These are phyloP conservation scores for Nomada flava DNA, from an alignment of 2,888 invertebrate species.

Conservation along the genomic window DNA sequence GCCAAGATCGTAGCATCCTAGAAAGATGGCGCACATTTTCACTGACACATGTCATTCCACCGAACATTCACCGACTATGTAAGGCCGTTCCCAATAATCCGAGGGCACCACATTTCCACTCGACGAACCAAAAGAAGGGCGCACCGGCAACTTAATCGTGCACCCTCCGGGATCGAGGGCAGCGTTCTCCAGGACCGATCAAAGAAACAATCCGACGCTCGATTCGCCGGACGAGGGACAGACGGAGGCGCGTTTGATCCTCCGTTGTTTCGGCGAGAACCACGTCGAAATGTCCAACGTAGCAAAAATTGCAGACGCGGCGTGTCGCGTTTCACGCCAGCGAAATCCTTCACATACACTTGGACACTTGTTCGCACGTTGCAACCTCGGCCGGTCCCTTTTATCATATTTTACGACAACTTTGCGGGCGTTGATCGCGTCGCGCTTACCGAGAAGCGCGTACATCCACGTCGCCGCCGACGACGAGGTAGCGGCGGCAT, in stretches of 20 bases:
- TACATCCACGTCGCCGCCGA: conserved; percentile 79
- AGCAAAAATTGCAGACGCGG: not conserved
- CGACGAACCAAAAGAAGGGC: not conserved
- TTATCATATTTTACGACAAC: not conserved
- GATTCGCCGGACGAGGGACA: too few relatives aligned
- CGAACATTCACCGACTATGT: conserved; percentile 24
- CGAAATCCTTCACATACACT: not conserved
- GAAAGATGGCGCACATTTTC: conserved; percentile 37
- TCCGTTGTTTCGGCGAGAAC: too few relatives aligned
- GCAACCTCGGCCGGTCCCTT: conserved; percentile 8
- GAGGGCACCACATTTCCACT: conserved; percentile 17
- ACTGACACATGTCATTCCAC: conserved; percentile 36
- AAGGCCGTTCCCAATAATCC: not conserved
- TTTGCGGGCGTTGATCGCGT: not conserved
- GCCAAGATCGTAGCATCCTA: conserved; percentile 32
- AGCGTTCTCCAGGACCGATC: not conserved
- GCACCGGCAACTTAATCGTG: not conserved
- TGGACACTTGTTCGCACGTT: conserved; percentile 32
- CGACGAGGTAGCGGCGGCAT: conserved; percentile 74
- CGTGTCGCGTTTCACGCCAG: not conserved
- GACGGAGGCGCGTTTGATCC: too few relatives aligned
- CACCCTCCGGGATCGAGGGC: not conserved
- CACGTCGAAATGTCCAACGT: not conserved
- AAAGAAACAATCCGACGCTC: too few relatives aligned
- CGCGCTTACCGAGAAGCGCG: conserved; percentile 77